Evolutionary conservation across 2,888 invertebrate genomes (phyloP), one percentile per base, ranked within the genome.

Genomic region (Imbricaverruca yamaguchii): DNA sequence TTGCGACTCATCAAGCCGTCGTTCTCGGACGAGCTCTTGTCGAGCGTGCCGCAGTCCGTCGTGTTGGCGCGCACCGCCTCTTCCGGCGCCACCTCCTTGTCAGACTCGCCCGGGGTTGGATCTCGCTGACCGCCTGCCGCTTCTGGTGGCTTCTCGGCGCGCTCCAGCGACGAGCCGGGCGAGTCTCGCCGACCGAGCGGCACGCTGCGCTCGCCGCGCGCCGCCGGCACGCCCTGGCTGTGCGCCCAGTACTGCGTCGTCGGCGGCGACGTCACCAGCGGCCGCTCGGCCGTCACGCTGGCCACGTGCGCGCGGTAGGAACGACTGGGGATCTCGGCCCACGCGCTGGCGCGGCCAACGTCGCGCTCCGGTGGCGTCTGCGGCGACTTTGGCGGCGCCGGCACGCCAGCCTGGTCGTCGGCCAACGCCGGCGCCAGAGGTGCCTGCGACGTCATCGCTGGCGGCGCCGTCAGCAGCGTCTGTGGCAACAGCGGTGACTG

Each of bases 21-120:
- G 84, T 86, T 86, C 83, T 86, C 87, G 0, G 86, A 86, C 65
- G 86, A 86, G 82, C 86, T 86, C 84, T 86, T 85, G 77, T 86
- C 86, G 10, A 87, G 84, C 15, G 87, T 86, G 55, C 86, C 85
- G 81, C 86, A 86, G 83, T 86, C 86, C 10, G 86, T 85, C 53
- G 85, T 83, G 80, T 25, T 23, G n/a, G 84, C 84, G 53, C 84
- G 82, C 57, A 25, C 59, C 53, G 61, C 65, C 79, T 82, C 80
- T 55, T 82, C 69, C 21, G 56, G 79, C 39, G 55, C 39, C 67
- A n/a, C 65, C 23, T 77, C 67, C 53, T 80, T 69, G 57, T 83
- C 59, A n/a, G 77, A 81, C 56, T 67, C 80, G 3, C 65, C 67
- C 23, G 80, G 59, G 23, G 81, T 61, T 13, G 67, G 81, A 56